Conservation (phyloP, 2,797 vertebrate genomes). For the Pipistrellus nathusii region DNA sequence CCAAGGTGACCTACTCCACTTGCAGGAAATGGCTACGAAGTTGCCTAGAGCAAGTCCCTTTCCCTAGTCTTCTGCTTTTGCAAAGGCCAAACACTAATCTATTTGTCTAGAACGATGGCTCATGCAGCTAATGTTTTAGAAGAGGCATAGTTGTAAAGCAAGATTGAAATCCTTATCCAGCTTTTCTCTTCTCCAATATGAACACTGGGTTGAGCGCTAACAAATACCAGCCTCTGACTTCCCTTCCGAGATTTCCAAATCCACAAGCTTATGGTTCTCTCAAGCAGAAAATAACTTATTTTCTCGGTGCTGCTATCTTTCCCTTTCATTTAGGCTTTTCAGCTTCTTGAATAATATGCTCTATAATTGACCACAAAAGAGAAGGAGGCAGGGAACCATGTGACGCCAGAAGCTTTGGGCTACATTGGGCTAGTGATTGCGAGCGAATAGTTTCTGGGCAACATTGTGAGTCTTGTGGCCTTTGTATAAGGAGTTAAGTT, state of each 20-base stretch:
- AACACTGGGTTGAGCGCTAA: constrained; percentile 19
- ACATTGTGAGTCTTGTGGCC: not conserved
- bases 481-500: not conserved
- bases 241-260: not conserved
- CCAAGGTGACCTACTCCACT: not conserved
- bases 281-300: constrained; percentile 77
- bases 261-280: not conserved
- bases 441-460: not conserved
- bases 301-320: constrained; percentile 30
- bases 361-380: constrained; percentile 54
- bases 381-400: not conserved
- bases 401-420: not conserved
- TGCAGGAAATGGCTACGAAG: not conserved
- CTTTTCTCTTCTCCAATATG: constrained; percentile 40
- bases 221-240: constrained; percentile 11
- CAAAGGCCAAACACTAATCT: constrained; percentile 13
- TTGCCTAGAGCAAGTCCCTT: not conserved
- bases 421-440: not conserved
- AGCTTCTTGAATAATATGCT: constrained; percentile 42
- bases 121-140: not conserved
- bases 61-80: not conserved
- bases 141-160: not conserved
- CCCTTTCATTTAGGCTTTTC: constrained; percentile 50
- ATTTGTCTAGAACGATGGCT: constrained; percentile 32
- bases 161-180: constrained; percentile 60